phyloP scores from a whole-genome alignment of 2,113 vertebrate genomes.

The Blennius ocellaris region DNA sequence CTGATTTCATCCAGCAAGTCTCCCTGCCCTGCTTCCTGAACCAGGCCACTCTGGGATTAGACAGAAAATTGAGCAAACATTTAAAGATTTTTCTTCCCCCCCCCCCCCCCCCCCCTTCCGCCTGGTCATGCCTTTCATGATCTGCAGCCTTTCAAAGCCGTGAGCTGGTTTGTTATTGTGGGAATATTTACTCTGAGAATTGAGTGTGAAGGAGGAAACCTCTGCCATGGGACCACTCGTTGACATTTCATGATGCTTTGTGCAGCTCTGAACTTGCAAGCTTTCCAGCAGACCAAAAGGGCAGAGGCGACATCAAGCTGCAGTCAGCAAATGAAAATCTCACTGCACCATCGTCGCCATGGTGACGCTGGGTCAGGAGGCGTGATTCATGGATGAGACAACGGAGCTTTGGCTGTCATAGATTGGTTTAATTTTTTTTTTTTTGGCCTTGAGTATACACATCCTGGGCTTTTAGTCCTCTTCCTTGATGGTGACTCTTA shows the following conservation, averaged over 20 bases:
- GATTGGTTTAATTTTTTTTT: conserved; percentile 12
- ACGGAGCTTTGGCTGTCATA: conserved; percentile 19
- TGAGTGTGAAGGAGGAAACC: background rate
- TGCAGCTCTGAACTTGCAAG: conserved; percentile 24
- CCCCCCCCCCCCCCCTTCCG: too few relatives aligned
- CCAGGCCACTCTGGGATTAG: conserved; percentile 38
- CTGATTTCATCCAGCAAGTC: conserved; percentile 22
- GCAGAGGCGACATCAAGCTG: conserved; percentile 51
- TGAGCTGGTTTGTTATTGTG: background rate
- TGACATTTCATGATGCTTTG: conserved; percentile 21
- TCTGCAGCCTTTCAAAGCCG: background rate
- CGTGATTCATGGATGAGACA: conserved; percentile 49
- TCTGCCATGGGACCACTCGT: background rate
- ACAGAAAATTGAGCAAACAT: conserved; percentile 1
- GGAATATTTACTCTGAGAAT: conserved; percentile 1
- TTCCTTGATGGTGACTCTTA: conserved; percentile 15
- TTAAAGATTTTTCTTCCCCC: background rate
- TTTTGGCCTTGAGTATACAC: background rate
- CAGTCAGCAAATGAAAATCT: conserved; percentile 61
- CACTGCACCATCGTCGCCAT: conserved; percentile 60
- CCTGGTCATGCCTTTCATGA: background rate
- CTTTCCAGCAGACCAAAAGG: conserved; percentile 40
- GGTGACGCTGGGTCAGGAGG: conserved; percentile 60
- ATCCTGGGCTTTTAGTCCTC: background rate
- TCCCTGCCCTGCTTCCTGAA: conserved; percentile 13